Evolutionary conservation across 1,140 invertebrate genomes (phyloP).

Genomic region (Temnothorax curvispinosus): DNA sequence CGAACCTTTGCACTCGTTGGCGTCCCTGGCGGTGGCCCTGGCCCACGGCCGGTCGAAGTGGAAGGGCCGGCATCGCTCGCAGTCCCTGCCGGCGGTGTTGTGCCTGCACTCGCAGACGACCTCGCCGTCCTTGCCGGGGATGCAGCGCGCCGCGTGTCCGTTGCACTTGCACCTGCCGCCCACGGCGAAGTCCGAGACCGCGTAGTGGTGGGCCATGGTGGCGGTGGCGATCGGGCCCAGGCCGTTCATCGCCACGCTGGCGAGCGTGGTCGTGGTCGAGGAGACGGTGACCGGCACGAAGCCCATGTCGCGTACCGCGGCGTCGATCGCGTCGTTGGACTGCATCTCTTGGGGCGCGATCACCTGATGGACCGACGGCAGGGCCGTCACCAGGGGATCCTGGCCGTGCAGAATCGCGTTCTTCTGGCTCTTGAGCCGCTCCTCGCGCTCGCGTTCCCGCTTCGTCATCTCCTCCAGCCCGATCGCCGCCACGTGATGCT

Average conservation of each 20-base stretch:
- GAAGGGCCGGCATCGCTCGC: conserved; percentile 99
- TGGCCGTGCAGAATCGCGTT: conserved; percentile 71
- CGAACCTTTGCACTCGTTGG: conserved; percentile 99
- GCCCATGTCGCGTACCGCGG: conserved; percentile 78
- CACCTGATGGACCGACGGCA: conserved; percentile 86
- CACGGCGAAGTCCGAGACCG: conserved; percentile 99
- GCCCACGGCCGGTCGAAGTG: conserved; percentile 99
- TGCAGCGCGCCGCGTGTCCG: conserved; percentile 97
- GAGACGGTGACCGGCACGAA: conserved; percentile 68
- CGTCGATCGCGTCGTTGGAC: conserved; percentile 82
- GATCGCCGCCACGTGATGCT: conserved; percentile 68
- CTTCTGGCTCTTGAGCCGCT: conserved; percentile 84
- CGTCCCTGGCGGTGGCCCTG: conserved; percentile 96
- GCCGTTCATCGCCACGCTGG: conserved; percentile 52
- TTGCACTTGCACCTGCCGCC: conserved; percentile 99
- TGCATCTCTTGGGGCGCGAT: conserved; percentile 86
- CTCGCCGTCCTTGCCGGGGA: conserved; percentile 90
- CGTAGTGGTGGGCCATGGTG: conserved; percentile 91
- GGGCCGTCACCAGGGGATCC: conserved; percentile 82
- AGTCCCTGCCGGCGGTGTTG: conserved; percentile 99
- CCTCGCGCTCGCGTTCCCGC: conserved; percentile 79
- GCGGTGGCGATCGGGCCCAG: conserved; percentile 66
- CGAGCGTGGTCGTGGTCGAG: conserved; percentile 74
- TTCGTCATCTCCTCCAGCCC: conserved; percentile 82
- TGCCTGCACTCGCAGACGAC: conserved; percentile 98